These are phyloP conservation scores for Pangasius larnaudii DNA, from an alignment of 2,797 vertebrate genomes.

Conservation along the genomic window DNA sequence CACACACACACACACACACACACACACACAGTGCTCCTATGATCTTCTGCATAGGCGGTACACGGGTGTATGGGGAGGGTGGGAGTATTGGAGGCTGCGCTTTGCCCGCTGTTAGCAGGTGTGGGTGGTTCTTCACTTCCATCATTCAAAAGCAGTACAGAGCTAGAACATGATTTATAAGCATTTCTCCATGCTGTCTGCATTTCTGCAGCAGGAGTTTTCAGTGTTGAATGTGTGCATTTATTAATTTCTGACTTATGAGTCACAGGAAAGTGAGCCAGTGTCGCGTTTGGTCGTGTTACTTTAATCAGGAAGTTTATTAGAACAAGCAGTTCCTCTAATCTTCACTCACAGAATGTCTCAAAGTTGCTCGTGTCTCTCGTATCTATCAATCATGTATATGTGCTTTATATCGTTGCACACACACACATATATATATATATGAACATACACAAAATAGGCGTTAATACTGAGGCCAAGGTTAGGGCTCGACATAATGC, in stretches of 20 bases:
- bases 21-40: slow-evolving; percentile 13
- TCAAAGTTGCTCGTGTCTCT: neutral
- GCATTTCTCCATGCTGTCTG: neutral
- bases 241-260: slow-evolving; percentile 8
- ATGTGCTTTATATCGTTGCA: neutral
- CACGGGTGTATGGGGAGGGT: slow-evolving; percentile 31
- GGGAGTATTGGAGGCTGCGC: neutral
- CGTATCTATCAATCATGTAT: neutral
- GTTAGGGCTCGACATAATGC: neutral
- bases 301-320: slow-evolving; percentile 12
- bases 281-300: neutral
- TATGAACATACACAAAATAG: neutral
- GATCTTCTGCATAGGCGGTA: slow-evolving; percentile 37
- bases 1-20: neutral
- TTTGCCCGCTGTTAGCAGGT: slow-evolving; percentile 17
- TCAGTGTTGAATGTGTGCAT: slow-evolving; percentile 4
- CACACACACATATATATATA: neutral
- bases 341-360: neutral
- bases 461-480: neutral
- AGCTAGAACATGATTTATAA: slow-evolving; percentile 4
- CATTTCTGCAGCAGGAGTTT: neutral
- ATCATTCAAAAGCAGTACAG: slow-evolving; percentile 29
- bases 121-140: slow-evolving; percentile 40
- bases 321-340: neutral
- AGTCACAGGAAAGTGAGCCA: slow-evolving; percentile 31